Conservation (phyloP, 2,888 invertebrate species). For the Barypeithes pellucidus region DNA sequence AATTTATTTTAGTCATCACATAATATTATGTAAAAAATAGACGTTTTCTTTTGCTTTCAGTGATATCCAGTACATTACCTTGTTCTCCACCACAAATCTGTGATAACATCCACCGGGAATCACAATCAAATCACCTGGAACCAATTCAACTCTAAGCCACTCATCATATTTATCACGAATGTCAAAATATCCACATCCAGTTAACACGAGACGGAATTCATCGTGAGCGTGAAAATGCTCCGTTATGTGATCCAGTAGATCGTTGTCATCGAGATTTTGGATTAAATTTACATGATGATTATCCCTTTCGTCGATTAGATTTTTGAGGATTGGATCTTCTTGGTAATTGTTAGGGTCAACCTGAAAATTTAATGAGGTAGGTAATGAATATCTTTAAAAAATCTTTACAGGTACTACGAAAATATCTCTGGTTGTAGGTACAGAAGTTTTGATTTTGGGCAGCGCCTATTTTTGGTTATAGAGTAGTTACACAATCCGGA, state of each 20-base stretch:
- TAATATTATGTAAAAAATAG: too few species aligned
- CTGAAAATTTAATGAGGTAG: constrained; percentile 46
- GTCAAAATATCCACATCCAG: constrained; percentile 95
- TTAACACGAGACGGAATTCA: constrained; percentile 89
- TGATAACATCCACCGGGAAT: constrained; percentile 96
- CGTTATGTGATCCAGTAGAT: constrained; percentile 86
- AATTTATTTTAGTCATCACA: too few species aligned
- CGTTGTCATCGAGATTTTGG: constrained; percentile 84
- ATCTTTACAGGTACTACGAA: too few species aligned
- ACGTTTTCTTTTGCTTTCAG: too few species aligned
- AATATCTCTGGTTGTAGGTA: too few species aligned
- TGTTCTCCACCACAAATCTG: constrained; percentile 88
- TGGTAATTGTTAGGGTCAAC: constrained; percentile 75
- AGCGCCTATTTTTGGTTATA: too few species aligned
- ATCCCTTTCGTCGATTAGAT: constrained; percentile 80
- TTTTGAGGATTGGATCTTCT: constrained; percentile 77
- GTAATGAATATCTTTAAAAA: background rate
- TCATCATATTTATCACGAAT: constrained; percentile 85
- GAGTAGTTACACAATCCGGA: too few species aligned
- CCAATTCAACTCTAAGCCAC: constrained; percentile 92
- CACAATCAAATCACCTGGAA: constrained; percentile 88
- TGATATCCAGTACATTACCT: constrained; percentile 71
- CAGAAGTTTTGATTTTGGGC: too few species aligned
- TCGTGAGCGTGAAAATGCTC: constrained; percentile 96
- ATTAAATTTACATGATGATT: constrained; percentile 89